Evolutionary conservation across 2,797 vertebrate species (phyloP).

Genomic region (Ctenopoma multispine): DNA sequence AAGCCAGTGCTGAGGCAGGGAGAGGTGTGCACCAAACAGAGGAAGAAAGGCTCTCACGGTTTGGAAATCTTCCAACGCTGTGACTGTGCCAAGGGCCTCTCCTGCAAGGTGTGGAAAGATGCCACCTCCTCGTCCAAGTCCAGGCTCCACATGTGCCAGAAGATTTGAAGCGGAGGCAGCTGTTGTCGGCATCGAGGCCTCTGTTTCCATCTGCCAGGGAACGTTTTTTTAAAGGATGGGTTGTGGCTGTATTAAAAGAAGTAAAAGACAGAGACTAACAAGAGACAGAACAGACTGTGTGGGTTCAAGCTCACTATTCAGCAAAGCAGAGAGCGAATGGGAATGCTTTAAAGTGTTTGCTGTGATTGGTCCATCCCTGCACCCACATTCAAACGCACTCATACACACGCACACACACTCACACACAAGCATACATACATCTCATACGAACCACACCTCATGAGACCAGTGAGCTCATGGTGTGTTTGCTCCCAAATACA

Average conservation of each 20-base stretch:
- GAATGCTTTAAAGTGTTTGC: slow-evolving; percentile 69
- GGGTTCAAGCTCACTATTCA: slow-evolving; percentile 56
- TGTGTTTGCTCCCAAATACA: slow-evolving; percentile 24
- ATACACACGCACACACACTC: slow-evolving; percentile 13
- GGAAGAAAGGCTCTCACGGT: slow-evolving; percentile 96
- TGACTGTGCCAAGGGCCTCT: slow-evolving; percentile 96
- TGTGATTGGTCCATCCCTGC: slow-evolving; percentile 55
- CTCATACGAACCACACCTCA: slow-evolving; percentile 29
- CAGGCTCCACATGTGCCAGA: slow-evolving; percentile 98
- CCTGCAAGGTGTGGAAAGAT: slow-evolving; percentile 99
- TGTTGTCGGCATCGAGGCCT: slow-evolving; percentile 61
- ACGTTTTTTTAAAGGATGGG: slow-evolving; percentile 54
- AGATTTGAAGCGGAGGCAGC: slow-evolving; percentile 83
- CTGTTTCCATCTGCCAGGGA: slow-evolving; percentile 68
- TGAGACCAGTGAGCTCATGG: slow-evolving; percentile 30
- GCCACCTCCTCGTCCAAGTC: slow-evolving; percentile 97
- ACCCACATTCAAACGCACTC: slow-evolving; percentile 11
- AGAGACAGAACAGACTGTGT: slow-evolving; percentile 70
- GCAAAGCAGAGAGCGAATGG: slow-evolving; percentile 50
- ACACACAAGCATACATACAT: slow-evolving; percentile 23
- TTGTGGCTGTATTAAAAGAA: slow-evolving; percentile 68
- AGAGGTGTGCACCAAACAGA: slow-evolving; percentile 96
- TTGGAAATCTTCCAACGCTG: slow-evolving; percentile 98
- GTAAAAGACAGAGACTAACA: slow-evolving; percentile 72
- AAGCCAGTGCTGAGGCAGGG: slow-evolving; percentile 96